Percentiles rank a stretch among this genome's conserved stretches.
Evolutionary conservation across 2,888 invertebrate genomes (phyloP).

Genomic region (Drosophila mimica): DNA sequence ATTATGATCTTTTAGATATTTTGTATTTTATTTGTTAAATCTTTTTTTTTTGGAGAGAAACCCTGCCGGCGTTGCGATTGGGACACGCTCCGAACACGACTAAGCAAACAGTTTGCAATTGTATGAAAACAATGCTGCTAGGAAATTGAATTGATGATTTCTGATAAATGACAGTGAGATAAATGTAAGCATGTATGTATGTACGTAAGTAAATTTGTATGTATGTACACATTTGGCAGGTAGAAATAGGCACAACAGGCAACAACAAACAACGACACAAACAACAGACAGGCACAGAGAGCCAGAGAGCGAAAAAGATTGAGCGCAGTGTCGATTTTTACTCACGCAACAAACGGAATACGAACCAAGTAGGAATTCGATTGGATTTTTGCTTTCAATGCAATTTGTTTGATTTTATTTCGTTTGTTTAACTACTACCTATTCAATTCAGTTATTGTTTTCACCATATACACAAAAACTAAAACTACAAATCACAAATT

Average conservation of each 20-base stretch:
- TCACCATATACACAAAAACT: conserved; percentile 19
- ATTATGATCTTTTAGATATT: conserved; percentile 16
- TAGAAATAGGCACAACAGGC: conserved; percentile 45
- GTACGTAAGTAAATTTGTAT: conserved; percentile 13
- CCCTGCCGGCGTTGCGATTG: conserved; percentile 54
- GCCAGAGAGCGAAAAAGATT: conserved; percentile 17
- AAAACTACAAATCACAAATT: conserved; percentile 44
- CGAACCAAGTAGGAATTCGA: conserved; percentile 35
- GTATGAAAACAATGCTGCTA: conserved; percentile 40
- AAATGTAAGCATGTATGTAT: conserved; percentile 13
- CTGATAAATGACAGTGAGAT: conserved; percentile 41
- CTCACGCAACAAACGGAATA: conserved; percentile 67
- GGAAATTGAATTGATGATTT: conserved; percentile 48
- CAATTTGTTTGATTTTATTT: conserved; percentile 38
- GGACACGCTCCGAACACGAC: conserved; percentile 56
- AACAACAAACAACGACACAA: conserved; percentile 46
- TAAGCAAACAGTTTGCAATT: conserved; percentile 58
- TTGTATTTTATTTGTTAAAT: conserved; percentile 1
- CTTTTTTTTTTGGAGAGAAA: conserved; percentile 3
- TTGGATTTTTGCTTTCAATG: conserved; percentile 31
- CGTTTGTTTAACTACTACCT: conserved; percentile 4
- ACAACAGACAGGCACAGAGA: conserved; percentile 20
- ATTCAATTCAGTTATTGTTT: conserved; percentile 3
- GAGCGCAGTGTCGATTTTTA: conserved; percentile 38
- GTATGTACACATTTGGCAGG: conserved; percentile 36